Evolutionary conservation across 1,140 invertebrate genomes (phyloP).

Genomic region (Zaprionus capensis): DNA sequence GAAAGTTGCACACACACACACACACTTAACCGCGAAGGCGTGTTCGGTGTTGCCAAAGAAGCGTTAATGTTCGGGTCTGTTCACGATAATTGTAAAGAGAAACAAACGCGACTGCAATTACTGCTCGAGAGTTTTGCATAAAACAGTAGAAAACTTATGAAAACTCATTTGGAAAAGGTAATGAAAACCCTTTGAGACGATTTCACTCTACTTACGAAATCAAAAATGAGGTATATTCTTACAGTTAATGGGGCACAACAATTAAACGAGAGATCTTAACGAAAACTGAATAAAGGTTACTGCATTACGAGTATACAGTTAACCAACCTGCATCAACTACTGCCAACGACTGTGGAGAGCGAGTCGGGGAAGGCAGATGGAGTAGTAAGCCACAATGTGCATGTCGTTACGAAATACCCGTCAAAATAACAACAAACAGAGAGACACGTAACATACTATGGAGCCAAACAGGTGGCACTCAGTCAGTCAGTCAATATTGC

Average conservation of each 20-base stretch:
- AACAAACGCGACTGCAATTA: slow-evolving; percentile 32
- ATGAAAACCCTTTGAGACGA: background rate
- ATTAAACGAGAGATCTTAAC: slow-evolving; percentile 23
- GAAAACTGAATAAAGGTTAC: slow-evolving; percentile 14
- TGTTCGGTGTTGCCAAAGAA: slow-evolving; percentile 33
- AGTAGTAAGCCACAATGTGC: slow-evolving; percentile 47
- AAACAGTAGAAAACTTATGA: background rate
- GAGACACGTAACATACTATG: slow-evolving; percentile 20
- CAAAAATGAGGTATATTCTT: background rate
- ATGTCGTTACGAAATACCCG: slow-evolving; percentile 59
- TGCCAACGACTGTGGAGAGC: background rate
- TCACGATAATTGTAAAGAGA: background rate
- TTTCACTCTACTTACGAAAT: background rate
- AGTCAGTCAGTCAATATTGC: slow-evolving; percentile 1
- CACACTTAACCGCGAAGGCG: slow-evolving; percentile 25
- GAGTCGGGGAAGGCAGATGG: slow-evolving; percentile 5
- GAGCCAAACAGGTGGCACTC: slow-evolving; percentile 47
- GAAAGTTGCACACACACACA: slow-evolving; percentile 56
- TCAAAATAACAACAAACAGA: slow-evolving; percentile 46
- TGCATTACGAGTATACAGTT: background rate
- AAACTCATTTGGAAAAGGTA: slow-evolving; percentile 19
- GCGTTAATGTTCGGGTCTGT: slow-evolving; percentile 45
- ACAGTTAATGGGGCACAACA: slow-evolving; percentile 19
- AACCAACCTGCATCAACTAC: slow-evolving; percentile 20
- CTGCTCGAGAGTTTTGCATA: slow-evolving; percentile 26